Base-by-base conservation (phyloP, 2,113 vertebrate species). In the Corydoras maculifer region DNA sequence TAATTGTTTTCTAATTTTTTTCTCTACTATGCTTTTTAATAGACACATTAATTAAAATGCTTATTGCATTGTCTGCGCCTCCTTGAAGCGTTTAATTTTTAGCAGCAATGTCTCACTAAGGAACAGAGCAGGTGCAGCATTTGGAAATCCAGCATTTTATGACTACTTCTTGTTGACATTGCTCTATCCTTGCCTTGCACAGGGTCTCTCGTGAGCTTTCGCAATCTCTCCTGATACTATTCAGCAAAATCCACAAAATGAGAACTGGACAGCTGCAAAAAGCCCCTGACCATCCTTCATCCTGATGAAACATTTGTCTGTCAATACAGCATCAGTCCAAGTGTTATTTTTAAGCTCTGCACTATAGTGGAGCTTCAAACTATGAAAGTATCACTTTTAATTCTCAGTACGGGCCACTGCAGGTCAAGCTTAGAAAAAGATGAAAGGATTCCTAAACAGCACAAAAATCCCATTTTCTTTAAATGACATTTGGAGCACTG, bases 381-480 rank as follows among this genome's bases (percentile, higher is more conserved):
- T 25, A 25, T 70, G 43, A 68, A 43, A 63, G 69, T 69, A 35
- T 32, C 68, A 63, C 60, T 83, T 88, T 88, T 89, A 86, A 89
- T 91, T 88, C 84, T 80, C 82, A 75, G 63, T 73, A 67, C 69
- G 79, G 79, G 73, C 77, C 84, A 75, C 70, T 69, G 74, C 62
- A 1, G 64, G 72, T 75, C 68, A 58, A 49, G 62, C 62, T 9
- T 59, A 57, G 57, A 57, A 71, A 80, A 84, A 86, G 86, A 88
- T 84, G 80, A 85, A 88, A 67, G 77, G 77, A 68, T 25, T 25
- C 18, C 18, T 25, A 25, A 25, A 73, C 69, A 70, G 75, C 51
- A 83, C 78, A 77, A 80, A 81, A 84, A 86, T 86, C 83, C 85
- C 84, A 88, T 89, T 91, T 87, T 87, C 88, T 86, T 87, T 82